A percentile compares a stretch with the other conserved stretches of the same genome.
Evolutionary conservation across 2,888 invertebrate species (phyloP).

Genomic region (Antheraea yamamai): DNA sequence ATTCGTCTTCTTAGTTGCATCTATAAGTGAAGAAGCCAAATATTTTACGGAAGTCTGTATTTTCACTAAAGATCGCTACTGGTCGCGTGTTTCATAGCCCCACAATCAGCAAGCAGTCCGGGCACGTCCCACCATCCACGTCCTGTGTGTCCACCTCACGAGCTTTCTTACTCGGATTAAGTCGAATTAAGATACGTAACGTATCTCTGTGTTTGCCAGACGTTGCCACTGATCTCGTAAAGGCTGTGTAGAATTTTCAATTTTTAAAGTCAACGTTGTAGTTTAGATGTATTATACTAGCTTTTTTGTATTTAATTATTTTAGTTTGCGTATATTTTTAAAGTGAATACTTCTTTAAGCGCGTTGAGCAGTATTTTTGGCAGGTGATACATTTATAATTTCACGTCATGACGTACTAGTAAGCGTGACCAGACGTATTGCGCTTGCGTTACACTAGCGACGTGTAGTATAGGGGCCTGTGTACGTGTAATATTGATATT

Average conservation of each 20-base stretch:
- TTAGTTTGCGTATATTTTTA: not conserved
- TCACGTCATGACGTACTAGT: no score
- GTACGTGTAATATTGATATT: no score
- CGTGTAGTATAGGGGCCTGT: no score
- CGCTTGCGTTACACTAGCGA: no score
- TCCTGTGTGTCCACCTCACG: slow-evolving; percentile 64
- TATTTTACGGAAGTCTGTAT: no score
- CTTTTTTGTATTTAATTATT: not conserved
- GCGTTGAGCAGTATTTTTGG: no score
- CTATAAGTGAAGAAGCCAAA: no score
- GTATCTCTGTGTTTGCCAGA: slow-evolving; percentile 63
- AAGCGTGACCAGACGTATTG: no score
- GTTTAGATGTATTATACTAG: not conserved
- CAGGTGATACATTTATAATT: no score
- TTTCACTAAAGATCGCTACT: not conserved
- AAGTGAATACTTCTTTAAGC: no score
- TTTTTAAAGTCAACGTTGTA: slow-evolving; percentile 10
- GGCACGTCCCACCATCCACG: slow-evolving; percentile 54
- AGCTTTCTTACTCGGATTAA: slow-evolving; percentile 73
- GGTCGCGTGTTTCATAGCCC: slow-evolving; percentile 36
- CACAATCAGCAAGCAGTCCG: slow-evolving; percentile 41
- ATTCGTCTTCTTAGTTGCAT: no score
- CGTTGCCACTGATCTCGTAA: slow-evolving; percentile 17
- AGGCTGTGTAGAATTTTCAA: slow-evolving; percentile 19
- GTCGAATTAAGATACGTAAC: slow-evolving; percentile 72